These are phyloP conservation scores for Cantharis nigra DNA, from an alignment of 2,888 invertebrate species.

Conservation along the genomic window DNA sequence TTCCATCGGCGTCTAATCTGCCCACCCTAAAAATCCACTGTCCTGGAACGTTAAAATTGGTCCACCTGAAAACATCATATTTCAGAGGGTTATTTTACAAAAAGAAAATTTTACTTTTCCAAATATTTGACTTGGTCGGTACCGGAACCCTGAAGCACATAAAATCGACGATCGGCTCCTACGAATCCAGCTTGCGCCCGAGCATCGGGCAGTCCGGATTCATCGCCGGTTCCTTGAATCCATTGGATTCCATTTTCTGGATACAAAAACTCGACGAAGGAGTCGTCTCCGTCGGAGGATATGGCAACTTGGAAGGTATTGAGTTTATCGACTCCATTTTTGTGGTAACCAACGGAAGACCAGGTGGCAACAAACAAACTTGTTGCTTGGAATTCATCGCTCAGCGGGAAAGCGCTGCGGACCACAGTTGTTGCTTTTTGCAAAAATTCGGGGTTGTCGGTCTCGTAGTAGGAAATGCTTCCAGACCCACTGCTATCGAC, in stretches of 20 bases:
- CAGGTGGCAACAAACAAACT: constrained; percentile 89
- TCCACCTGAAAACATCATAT: constrained; percentile 65
- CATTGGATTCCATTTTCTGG: constrained; percentile 89
- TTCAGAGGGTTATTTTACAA: constrained; percentile 36
- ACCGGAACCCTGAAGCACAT: constrained; percentile 83
- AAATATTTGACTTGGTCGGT: constrained; percentile 84
- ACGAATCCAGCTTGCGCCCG: constrained; percentile 93
- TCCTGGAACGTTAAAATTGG: constrained; percentile 84
- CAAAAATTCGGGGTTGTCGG: constrained; percentile 64
- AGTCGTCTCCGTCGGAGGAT: constrained; percentile 75
- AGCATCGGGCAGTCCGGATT: constrained; percentile 82
- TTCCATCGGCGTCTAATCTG: constrained; percentile 63
- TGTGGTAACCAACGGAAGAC: constrained; percentile 83
- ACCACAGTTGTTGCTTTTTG: constrained; percentile 72
- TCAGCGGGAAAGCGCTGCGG: constrained; percentile 73
- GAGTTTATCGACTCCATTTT: constrained; percentile 67
- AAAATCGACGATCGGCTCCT: constrained; percentile 78
- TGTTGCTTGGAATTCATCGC: constrained; percentile 73
- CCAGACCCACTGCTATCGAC: constrained; percentile 81
- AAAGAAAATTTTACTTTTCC: constrained; percentile 64
- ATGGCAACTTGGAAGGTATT: constrained; percentile 88
- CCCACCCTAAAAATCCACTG: constrained; percentile 88
- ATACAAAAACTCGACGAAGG: constrained; percentile 87
- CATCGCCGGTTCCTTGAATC: constrained; percentile 80
- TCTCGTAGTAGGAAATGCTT: constrained; percentile 73